phyloP scores from a whole-genome alignment of 2,113 vertebrate species.

The Ophiodon elongatus region DNA sequence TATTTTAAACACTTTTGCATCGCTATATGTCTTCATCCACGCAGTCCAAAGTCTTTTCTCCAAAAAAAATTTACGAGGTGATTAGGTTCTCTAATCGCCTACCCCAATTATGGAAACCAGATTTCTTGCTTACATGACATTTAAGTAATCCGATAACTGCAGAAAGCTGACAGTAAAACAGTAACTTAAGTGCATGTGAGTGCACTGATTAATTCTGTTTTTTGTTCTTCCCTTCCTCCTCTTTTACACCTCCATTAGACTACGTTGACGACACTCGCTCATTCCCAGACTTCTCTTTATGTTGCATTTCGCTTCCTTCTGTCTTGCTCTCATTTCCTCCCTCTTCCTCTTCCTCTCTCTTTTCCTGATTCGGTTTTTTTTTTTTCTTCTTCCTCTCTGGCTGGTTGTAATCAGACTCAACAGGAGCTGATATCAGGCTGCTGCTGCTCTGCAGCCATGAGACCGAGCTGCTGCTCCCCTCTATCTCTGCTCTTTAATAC shows the following conservation, averaged over 20 bases:
- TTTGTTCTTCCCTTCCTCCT: background rate
- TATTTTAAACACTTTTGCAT: background rate
- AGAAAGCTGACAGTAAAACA: constrained; percentile 44
- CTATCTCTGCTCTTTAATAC: constrained; percentile 27
- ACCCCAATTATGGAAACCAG: constrained; percentile 28
- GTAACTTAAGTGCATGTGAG: constrained; percentile 45
- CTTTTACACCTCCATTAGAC: constrained; percentile 19
- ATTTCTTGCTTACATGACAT: constrained; percentile 11
- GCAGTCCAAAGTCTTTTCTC: constrained; percentile 1
- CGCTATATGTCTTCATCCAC: background rate
- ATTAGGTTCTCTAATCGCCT: constrained; percentile 23
- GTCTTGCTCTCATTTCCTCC: constrained; percentile 39
- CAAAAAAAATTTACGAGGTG: background rate
- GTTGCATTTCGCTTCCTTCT: constrained; percentile 29
- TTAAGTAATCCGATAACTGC: constrained; percentile 56
- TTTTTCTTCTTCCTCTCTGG: constrained; percentile 1
- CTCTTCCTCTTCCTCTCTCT: background rate
- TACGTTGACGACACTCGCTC: constrained; percentile 24
- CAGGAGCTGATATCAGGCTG: constrained; percentile 66
- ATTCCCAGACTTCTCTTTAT: constrained; percentile 22
- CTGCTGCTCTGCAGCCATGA: constrained; percentile 52
- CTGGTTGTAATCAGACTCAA: constrained; percentile 67
- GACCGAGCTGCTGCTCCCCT: constrained; percentile 28
- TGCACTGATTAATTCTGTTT: constrained; percentile 49
- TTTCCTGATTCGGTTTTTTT: constrained; percentile 2